Evolutionary conservation across 2,888 invertebrate species (phyloP).

Genomic region (Epinotia bilunana): DNA sequence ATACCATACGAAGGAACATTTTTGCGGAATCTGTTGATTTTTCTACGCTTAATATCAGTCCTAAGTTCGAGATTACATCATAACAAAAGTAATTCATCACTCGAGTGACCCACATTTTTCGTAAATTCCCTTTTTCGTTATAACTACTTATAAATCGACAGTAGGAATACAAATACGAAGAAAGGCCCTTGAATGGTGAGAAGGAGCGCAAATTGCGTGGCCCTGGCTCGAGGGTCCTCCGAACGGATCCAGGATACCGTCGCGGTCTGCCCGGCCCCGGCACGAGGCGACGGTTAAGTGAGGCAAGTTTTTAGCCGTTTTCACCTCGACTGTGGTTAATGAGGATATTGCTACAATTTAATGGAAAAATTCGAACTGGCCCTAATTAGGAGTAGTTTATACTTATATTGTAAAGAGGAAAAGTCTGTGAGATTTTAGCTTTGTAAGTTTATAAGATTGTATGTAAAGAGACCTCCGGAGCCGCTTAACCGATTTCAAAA

Average conservation of each 20-base stretch:
- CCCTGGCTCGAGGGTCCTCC: conserved; percentile 28
- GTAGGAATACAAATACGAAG: conserved; percentile 26
- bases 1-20: neutral
- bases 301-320: conserved; percentile 27
- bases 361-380: neutral
- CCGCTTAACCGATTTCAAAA: no score
- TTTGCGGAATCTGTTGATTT: neutral
- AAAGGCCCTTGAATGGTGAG: conserved; percentile 27
- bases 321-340: conserved; percentile 1
- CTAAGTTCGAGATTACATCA: neutral
- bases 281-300: conserved; percentile 14
- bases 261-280: neutral
- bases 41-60: neutral
- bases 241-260: conserved; percentile 6
- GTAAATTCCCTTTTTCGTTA: conserved; percentile 2
- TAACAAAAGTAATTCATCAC: neutral
- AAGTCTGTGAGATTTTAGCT: no score
- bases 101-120: neutral
- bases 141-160: neutral
- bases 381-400: neutral
- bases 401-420: no score
- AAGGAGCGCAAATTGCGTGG: conserved; percentile 37
- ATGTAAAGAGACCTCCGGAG: no score
- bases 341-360: conserved; percentile 1
- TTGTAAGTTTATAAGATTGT: no score